Percentiles rank a stretch among this genome's conserved stretches.
These are phyloP conservation scores for Cartodere bifasciata DNA, from an alignment of 2,888 invertebrate genomes.

Conservation along the genomic window DNA sequence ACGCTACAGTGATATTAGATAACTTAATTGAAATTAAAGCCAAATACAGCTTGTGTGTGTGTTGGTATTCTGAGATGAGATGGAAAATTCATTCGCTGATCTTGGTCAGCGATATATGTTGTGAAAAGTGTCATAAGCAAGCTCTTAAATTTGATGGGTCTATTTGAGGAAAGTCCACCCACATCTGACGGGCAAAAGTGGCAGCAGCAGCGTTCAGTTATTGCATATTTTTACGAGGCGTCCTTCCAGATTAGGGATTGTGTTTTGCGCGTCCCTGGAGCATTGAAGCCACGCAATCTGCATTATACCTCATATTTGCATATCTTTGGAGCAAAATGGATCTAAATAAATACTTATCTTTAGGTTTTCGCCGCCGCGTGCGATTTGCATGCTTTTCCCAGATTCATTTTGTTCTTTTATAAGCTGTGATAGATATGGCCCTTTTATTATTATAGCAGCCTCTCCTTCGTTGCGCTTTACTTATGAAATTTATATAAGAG, in stretches of 20 bases:
- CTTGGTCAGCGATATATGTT: no score
- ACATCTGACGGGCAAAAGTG: no score
- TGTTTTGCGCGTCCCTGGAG: slow-evolving; percentile 24
- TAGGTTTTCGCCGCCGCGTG: slow-evolving; percentile 18
- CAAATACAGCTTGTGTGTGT: no score
- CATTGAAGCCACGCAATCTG: slow-evolving; percentile 28
- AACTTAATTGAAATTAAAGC: no score
- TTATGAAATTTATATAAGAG: slow-evolving; percentile 13
- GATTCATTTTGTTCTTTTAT: slow-evolving; percentile 18
- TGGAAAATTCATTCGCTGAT: no score
- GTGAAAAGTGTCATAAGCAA: no score
- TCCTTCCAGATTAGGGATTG: slow-evolving; percentile 28
- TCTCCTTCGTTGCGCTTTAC: no score
- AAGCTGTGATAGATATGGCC: slow-evolving; percentile 13
- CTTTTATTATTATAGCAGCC: slow-evolving; percentile 6
- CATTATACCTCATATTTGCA: slow-evolving; percentile 32
- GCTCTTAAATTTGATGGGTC: no score
- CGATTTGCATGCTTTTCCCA: slow-evolving; percentile 21
- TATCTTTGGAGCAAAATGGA: slow-evolving; percentile 27
- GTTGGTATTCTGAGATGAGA: no score
- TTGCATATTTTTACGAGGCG: slow-evolving; percentile 31
- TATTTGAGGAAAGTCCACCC: no score
- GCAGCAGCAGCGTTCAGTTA: slow-evolving; percentile 16
- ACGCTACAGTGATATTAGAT: no score
- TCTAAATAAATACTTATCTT: slow-evolving; percentile 32